Conservation (phyloP, 2,113 vertebrate genomes). For the Xenopus borealis region DNA sequence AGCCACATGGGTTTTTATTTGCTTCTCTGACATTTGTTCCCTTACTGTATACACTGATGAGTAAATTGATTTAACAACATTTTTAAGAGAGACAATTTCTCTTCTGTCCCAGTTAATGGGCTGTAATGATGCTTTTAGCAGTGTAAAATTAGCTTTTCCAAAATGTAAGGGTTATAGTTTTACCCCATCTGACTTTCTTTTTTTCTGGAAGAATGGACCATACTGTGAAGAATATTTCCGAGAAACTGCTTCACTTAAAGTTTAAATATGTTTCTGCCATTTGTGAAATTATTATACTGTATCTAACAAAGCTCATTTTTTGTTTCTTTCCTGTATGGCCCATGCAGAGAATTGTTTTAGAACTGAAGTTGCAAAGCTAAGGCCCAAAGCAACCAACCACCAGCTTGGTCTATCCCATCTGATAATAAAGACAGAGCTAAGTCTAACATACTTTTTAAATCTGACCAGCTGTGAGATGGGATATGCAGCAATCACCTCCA, state of each 20-base stretch:
- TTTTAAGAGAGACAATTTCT: background rate
- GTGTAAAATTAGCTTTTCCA: background rate
- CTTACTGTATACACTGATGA: background rate
- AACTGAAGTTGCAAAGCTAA: no score
- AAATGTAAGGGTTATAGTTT: background rate
- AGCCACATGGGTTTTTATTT: background rate
- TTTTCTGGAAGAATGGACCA: background rate
- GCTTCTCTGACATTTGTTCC: background rate
- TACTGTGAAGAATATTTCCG: background rate
- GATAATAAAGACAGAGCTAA: no score
- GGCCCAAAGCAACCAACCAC: no score
- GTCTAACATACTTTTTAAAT: no score
- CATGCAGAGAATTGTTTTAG: no score
- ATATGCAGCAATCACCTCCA: no score
- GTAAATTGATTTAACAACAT: background rate
- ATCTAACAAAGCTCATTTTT: no score
- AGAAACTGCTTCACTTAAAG: background rate
- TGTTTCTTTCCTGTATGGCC: no score
- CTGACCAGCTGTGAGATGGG: no score
- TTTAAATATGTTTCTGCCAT: no score
- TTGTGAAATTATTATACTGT: no score
- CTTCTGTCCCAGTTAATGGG: background rate
- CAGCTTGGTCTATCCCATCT: no score
- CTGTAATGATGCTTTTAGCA: conserved; percentile 1
- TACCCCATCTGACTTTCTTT: background rate